Conservation (phyloP, 1,140 invertebrate genomes). For the Pseudomyrmex gracilis region DNA sequence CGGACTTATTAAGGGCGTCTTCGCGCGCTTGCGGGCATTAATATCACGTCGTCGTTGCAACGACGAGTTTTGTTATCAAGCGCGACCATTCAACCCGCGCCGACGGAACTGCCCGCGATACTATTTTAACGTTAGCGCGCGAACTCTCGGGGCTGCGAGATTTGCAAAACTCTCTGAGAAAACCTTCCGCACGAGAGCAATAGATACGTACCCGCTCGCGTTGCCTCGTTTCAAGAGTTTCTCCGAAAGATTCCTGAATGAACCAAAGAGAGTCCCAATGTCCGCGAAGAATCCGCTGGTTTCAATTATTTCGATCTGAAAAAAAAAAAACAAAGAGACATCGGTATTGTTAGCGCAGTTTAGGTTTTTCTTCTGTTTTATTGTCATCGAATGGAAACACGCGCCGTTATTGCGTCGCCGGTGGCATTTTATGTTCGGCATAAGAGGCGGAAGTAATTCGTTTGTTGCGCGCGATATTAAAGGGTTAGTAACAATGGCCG, state of each 20-base stretch:
- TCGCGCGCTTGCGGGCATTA: conserved; percentile 74
- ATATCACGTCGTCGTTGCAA: conserved; percentile 73
- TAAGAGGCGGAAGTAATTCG: conserved; percentile 32
- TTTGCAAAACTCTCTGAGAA: not conserved
- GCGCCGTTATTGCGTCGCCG: not conserved
- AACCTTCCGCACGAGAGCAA: not conserved
- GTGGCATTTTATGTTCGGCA: not conserved
- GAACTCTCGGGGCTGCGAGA: not conserved
- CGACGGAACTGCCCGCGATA: not conserved
- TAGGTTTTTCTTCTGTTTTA: not conserved
- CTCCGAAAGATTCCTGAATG: not conserved
- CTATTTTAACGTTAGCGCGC: conserved; percentile 38
- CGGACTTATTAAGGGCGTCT: conserved; percentile 82
- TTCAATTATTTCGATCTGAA: conserved; percentile 28
- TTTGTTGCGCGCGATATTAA: conserved; percentile 29
- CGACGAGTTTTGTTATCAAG: conserved; percentile 80
- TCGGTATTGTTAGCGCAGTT: not conserved
- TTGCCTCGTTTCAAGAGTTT: not conserved
- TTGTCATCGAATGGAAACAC: not conserved
- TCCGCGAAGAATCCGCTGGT: not conserved
- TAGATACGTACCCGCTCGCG: conserved; percentile 13
- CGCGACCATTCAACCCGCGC: conserved; percentile 52
- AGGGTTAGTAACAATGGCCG: conserved; percentile 22
- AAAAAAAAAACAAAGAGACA: not conserved
- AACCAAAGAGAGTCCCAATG: not conserved